Base-by-base conservation (phyloP, 2,113 vertebrate species). In the Rhynchopsitta pachyrhyncha region DNA sequence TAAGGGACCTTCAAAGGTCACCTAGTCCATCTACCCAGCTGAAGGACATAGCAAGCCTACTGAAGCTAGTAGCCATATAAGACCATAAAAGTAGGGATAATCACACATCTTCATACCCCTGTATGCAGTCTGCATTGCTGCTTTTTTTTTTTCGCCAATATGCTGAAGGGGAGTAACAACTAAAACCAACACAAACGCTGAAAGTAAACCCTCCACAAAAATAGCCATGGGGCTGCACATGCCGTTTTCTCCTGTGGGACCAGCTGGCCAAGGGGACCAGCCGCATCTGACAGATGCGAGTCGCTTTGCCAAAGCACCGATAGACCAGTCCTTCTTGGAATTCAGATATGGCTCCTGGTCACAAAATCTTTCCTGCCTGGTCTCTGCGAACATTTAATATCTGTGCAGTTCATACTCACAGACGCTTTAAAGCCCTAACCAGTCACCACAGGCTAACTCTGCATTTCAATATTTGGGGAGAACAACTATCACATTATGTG, bases 351-450 rank as follows among this genome's bases (percentile, higher is more conserved):
- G 37, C 57, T 95, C 25, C 47, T 31, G 17, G 73, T 93, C 0
- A 0, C 63, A 49, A 75, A 88, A 63, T 53, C 68, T 74, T 73
- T 46, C 82, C 78, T 14, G 1, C 29, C 24, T 70, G 33, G 50
- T 93, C 53, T 86, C 46, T 75, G 50, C 37, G 83, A 92, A 25
- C 50, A 31, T 90, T 90, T 85, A 52, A n/a, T 93, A 37, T 88
- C 79, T 41, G 60, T 46, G 37, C 39, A 25, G 85, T 63, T 88
- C 79, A 46, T 63, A 46, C 29, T 66, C 55, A 42, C 53, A 59
- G 82, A 35, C 35, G 17, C 46, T 55, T 74, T 25, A 50, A 88
- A 86, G 68, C 42, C 83, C 29, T 53, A 46, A 27, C 50, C 55
- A 63, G 68, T 39, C 90, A 86, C 49, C 31, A 59, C 4, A 33